Base-by-base conservation (phyloP, 2,797 vertebrate species). In the Poecilia gillii region DNA sequence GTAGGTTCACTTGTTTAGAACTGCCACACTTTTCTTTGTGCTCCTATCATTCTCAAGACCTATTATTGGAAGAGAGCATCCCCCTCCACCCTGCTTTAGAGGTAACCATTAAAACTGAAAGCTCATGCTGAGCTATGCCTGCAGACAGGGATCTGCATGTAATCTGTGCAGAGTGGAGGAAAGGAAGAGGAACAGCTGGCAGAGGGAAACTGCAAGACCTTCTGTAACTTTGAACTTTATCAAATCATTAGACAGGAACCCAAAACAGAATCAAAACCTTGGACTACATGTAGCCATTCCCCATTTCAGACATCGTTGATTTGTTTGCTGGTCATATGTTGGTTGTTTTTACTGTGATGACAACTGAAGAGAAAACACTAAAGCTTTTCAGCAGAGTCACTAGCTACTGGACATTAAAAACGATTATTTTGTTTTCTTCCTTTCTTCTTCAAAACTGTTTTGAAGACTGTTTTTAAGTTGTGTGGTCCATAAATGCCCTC, bases 111-210 rank as follows among this genome's bases (percentile, higher is more conserved):
- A 41, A 68, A 41, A 41, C 33, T 43, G 64, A 68, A 68, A 68
- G 64, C 64, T 68, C 64, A 68, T 68, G 64, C 36, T 68, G 64
- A 68, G 64, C 64, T 25, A 6, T 41, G 64, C 64, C 64, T 68
- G 36, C 36, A 68, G 64, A 68, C 64, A 68, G 11, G 64, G 36
- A 68, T 68, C 36, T 68, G 64, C 36, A 68, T 39, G 20, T 68
- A 68, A 68, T 68, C 64, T 23, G 36, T 25, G 36, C 20, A 41
- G 20, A 43, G 11, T 13, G 39, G 64, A 68, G 23, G 39, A 41
- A 41, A 68, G 64, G 20, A 68, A 68, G 20, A 68, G 64, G 39
- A 41, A 36, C 64, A 41, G 36, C 36, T 68, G 64, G 64, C 36
- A 41, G 64, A 23, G 25, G 11, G 23, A 68, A 39, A 68, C 64